These are phyloP conservation scores for Onthophagus taurus DNA, from an alignment of 1,140 invertebrate species.

Conservation along the genomic window DNA sequence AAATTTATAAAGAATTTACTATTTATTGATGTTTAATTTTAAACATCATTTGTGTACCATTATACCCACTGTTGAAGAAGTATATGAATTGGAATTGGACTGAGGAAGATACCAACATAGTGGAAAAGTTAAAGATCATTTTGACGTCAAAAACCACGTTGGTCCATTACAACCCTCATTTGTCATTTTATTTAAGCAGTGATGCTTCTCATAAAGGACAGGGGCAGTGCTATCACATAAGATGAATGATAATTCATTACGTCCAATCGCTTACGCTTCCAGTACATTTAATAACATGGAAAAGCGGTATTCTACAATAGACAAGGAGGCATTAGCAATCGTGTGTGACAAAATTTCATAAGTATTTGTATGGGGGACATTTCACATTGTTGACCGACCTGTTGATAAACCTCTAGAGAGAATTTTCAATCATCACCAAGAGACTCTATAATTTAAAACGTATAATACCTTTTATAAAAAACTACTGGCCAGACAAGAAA, in stretches of 20 bases:
- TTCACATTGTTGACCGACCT: slow-evolving; percentile 43
- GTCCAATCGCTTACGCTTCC: slow-evolving; percentile 40
- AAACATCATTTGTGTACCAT: too few species aligned
- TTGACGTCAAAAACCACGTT: slow-evolving; percentile 22
- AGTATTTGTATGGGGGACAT: slow-evolving; percentile 42
- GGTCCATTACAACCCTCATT: slow-evolving; percentile 20
- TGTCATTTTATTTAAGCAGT: slow-evolving; percentile 18
- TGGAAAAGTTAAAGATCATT: slow-evolving; percentile 24
- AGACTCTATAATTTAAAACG: too few species aligned
- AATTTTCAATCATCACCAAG: slow-evolving; percentile 38
- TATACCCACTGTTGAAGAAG: too few species aligned
- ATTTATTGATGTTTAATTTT: too few species aligned
- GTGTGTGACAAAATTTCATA: slow-evolving; percentile 45
- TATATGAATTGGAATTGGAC: too few species aligned
- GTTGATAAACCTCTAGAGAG: slow-evolving; percentile 40
- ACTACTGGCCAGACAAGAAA: too few species aligned
- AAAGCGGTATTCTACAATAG: slow-evolving; percentile 41
- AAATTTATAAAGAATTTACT: too few species aligned
- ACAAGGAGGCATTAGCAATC: slow-evolving; percentile 45
- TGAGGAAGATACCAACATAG: slow-evolving; percentile 19
- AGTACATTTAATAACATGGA: slow-evolving; percentile 36
- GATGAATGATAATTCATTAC: slow-evolving; percentile 27
- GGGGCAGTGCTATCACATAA: slow-evolving; percentile 24
- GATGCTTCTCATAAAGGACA: slow-evolving; percentile 23
- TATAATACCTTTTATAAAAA: too few species aligned